These are phyloP conservation scores for Morpho helenor DNA, from an alignment of 2,888 invertebrate species.

Conservation along the genomic window DNA sequence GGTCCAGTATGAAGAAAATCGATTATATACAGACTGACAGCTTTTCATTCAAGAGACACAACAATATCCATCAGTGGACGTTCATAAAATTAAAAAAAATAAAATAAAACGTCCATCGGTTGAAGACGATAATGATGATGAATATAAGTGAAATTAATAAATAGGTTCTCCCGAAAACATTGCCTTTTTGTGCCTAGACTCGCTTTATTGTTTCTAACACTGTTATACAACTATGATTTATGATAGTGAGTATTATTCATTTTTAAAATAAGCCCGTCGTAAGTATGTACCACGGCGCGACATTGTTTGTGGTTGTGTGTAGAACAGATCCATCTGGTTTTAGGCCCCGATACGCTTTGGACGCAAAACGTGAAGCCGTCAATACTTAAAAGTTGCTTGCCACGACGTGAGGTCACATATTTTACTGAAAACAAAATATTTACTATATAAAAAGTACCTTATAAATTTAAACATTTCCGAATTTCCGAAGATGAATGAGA, in stretches of 20 bases:
- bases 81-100: too few relatives aligned
- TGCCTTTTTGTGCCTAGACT: background rate
- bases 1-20: too few relatives aligned
- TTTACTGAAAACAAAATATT: conserved; percentile 24
- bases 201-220: background rate
- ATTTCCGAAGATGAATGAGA: too few relatives aligned
- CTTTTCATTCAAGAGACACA: too few relatives aligned
- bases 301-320: conserved; percentile 40
- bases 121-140: too few relatives aligned
- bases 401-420: conserved; percentile 33
- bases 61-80: too few relatives aligned
- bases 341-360: conserved; percentile 26
- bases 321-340: conserved; percentile 48
- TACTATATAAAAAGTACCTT: too few relatives aligned
- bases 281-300: conserved; percentile 38
- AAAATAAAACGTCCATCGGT: too few relatives aligned
- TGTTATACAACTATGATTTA: conserved; percentile 4
- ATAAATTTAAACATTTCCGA: too few relatives aligned
- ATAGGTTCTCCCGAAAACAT: background rate
- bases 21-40: too few relatives aligned
- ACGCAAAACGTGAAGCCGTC: conserved; percentile 35
- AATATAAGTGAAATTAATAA: too few relatives aligned
- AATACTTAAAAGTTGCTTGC: conserved; percentile 33
- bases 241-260: conserved; percentile 40
- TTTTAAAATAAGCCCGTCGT: conserved; percentile 33